Base-by-base conservation (phyloP, 2,888 invertebrate species). In the Blastobasis adustella region DNA sequence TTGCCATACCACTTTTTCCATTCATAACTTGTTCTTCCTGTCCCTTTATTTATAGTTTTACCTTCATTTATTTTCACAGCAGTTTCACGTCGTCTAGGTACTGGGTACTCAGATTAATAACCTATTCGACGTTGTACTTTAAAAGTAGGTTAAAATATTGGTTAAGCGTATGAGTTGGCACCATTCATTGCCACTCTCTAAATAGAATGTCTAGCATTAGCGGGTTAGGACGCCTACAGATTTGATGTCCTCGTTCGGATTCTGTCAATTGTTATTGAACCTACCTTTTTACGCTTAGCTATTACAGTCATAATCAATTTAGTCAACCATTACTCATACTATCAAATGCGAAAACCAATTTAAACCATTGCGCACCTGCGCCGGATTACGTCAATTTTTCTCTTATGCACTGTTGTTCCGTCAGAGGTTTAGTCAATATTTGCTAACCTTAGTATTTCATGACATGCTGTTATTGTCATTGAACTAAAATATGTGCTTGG, bases 171-270 rank as follows among this genome's bases (percentile, higher is more conserved):
- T 67, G 67, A 71, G 73, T 80, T 82, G 83, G 84, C 84, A 82
- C 81, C 78, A 73, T 68, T 62, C 78, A 74, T 76, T 77, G 80
- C 76, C 71, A 71, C 59, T 65, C 71, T 70, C 63, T 67, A 82
- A 85, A 83, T 85, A 84, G 80, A 78, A 67, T 65, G 60, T 59
- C 67, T 69, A 65, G 69, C 67, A 63, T 65, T 65, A 65, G 63
- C 65, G 58, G 59, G 69, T 69, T 67, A 62, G 58, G 58, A 66
- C 42, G 42, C 42, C 42, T 42, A 8, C 42, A n/a, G 10, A 42
- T 4, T 5, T 10, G 8, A 42, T 42, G 42, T 42, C 42, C 8
- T 9, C 9, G 23, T 23, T 23, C 3, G 23, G 23, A 23, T 23
- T 23, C 23, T 23, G 23, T 23, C 23, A 23, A 23, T 23, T 23